Evolutionary conservation across 2,113 vertebrate species (phyloP), one percentile per base, ranked within the genome.

Genomic region (Lasiurus cinereus): DNA sequence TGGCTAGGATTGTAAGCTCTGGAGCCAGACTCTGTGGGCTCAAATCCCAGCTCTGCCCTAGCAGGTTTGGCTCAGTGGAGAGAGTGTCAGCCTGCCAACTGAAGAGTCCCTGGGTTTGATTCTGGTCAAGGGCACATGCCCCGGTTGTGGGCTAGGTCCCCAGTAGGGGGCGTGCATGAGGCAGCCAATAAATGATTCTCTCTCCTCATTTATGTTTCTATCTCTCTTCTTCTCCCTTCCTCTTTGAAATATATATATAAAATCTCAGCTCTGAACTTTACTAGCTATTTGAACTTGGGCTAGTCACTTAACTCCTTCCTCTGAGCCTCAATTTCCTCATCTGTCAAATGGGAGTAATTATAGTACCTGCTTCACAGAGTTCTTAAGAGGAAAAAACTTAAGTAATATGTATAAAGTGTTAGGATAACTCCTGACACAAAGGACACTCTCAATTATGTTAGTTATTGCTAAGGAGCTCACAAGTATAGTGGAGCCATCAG

Each of bases 221-320:
- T 2, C 4, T 59, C 56, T 59, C 56, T 62, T 8, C 22, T 62
- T 9, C 22, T 59, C 56, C 56, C 56, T 24, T 27, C 22, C 24
- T 62, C 59, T 62, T 62, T 62, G 59, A 62, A 62, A 62, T 54
- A 21, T 54, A 5, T 54, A 21, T 54, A 10, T 3, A 24, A 90
- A 86, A 91, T 52, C 39, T 56, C 62, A 94, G 64, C 24, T 22
- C 9, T 94, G 43, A 67, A 39, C 46, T 80, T 54, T 83, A 59
- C 22, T 52, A 82, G 31, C 50, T 83, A 11, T 83, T 50, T 66
- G 74, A 93, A 78, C 56, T n/a, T 79, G 67, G 19, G 4, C 6
- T 56, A 39, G n/a, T 84, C 13, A 39, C 13, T 77, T 83, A 80
- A 70, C 62, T 29, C 12, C 56, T 84, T 29, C 12, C 56, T 84